phyloP scores from a whole-genome alignment of 2,113 vertebrate genomes.

The Diphyllodes magnificus region DNA sequence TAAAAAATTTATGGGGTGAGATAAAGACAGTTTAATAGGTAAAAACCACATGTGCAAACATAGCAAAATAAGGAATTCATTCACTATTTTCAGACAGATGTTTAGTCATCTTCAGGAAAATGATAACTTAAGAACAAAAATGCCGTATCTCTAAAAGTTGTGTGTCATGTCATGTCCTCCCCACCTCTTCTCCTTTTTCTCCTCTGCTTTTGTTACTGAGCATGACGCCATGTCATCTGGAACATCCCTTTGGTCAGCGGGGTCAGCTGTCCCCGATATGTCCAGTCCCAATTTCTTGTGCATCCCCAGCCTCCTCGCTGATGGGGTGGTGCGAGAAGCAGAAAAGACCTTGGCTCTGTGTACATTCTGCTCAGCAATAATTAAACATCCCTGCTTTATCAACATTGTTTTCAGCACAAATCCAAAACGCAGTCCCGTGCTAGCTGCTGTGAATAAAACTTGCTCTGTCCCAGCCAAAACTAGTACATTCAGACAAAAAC shows the following conservation, averaged over 20 bases:
- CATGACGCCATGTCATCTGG: rapidly evolving
- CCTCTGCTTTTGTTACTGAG: not conserved
- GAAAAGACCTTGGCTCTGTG: not conserved
- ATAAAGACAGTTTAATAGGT: not conserved
- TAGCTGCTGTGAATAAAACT: not conserved
- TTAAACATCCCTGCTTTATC: not conserved
- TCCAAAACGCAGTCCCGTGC: not conserved
- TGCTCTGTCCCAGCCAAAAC: not conserved
- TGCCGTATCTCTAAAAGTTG: not conserved
- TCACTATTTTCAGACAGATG: not conserved
- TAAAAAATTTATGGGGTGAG: rapidly evolving
- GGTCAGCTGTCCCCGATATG: not conserved
- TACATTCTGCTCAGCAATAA: not conserved
- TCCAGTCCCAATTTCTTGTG: not conserved
- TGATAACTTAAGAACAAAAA: not conserved
- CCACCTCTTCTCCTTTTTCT: not conserved
- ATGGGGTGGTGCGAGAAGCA: rapidly evolving
- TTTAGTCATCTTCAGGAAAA: not conserved
- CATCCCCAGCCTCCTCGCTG: rapidly evolving
- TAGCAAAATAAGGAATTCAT: not conserved
- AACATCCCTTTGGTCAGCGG: not conserved
- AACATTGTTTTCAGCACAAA: not conserved
- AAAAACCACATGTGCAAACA: rapidly evolving
- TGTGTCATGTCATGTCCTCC: not conserved
- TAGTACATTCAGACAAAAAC: not conserved